phyloP scores from a whole-genome alignment of 1,140 invertebrate species.

The Brachionus rubens region DNA sequence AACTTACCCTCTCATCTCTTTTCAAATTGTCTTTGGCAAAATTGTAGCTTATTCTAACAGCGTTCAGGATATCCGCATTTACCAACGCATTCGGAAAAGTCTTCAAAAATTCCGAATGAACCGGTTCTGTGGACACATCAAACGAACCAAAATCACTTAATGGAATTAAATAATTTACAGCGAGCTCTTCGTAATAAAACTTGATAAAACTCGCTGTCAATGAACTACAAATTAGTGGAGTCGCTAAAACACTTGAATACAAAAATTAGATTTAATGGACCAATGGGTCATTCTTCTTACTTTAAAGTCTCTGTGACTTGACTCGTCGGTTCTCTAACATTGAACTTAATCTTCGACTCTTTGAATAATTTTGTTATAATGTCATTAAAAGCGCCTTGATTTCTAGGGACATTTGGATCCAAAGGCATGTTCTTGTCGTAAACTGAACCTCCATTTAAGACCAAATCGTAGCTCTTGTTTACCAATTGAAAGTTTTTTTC shows the following conservation, averaged over 20 bases:
- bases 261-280: too few species aligned
- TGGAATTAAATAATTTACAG: not conserved
- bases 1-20: constrained; percentile 35
- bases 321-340: constrained; percentile 1
- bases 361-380: constrained; percentile 37
- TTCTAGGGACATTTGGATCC: constrained; percentile 31
- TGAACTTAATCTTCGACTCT: constrained; percentile 37
- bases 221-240: constrained; percentile 13
- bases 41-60: not conserved
- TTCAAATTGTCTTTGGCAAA: constrained; percentile 1
- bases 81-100: not conserved
- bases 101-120: constrained; percentile 31
- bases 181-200: constrained; percentile 30
- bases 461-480: constrained; percentile 39
- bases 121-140: constrained; percentile 31
- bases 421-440: constrained; percentile 40
- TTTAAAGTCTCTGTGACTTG: not conserved
- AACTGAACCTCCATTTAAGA: constrained; percentile 26
- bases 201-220: constrained; percentile 38
- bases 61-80: constrained; percentile 18
- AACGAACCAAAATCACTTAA: constrained; percentile 32
- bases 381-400: constrained; percentile 18
- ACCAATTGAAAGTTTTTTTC: not conserved
- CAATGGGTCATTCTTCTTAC: too few species aligned
- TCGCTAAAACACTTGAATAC: constrained; percentile 13